Conservation (phyloP, 2,113 vertebrate species). For the Murina feae region DNA sequence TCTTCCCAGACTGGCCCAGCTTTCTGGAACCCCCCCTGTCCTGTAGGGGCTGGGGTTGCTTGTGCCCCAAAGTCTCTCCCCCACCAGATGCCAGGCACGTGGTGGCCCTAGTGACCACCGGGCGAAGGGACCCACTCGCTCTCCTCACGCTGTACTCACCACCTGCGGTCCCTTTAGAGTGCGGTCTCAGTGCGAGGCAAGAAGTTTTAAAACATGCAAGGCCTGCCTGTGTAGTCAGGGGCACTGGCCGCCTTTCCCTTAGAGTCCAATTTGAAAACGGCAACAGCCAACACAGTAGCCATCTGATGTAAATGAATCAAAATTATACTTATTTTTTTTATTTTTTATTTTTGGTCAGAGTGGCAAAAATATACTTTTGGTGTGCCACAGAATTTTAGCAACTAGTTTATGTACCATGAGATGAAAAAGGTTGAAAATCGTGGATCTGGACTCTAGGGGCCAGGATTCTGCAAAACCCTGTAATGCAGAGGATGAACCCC, state of each 20-base stretch:
- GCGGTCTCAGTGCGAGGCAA: not conserved
- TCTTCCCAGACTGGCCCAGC: not conserved
- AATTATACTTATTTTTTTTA: not conserved
- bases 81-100: not conserved
- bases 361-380: not conserved
- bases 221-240: not conserved
- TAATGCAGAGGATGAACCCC: too few relatives aligned
- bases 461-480: not conserved
- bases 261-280: not conserved
- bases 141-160: too few relatives aligned
- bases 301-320: not conserved
- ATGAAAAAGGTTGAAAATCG: not conserved
- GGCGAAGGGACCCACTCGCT: not conserved
- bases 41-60: not conserved
- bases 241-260: not conserved
- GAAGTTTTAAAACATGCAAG: not conserved
- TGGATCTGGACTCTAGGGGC: not conserved
- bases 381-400: not conserved
- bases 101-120: not conserved
- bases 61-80: not conserved
- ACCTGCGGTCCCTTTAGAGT: too few relatives aligned
- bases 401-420: not conserved
- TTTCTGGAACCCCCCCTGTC: not conserved
- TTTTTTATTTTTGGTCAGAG: too few relatives aligned
- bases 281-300: not conserved